Evolutionary conservation across 64 coral and sea anemone species (phyloP).

Genomic region (Actinia tenebrosa): DNA sequence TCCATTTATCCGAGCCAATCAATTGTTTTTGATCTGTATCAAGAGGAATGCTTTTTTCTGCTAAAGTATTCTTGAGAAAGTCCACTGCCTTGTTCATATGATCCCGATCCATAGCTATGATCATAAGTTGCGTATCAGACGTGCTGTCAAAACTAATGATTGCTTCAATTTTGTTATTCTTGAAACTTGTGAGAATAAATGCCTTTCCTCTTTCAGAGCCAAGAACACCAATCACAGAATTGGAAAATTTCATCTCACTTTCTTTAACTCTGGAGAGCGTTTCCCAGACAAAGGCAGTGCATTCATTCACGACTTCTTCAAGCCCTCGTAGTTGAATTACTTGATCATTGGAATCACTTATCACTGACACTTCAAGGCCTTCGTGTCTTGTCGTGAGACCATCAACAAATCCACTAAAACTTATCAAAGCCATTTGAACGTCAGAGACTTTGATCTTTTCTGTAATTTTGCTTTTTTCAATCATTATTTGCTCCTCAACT

Average conservation of each 20-base stretch:
- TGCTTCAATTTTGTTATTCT: not conserved
- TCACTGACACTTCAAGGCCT: not conserved
- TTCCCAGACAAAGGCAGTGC: not conserved
- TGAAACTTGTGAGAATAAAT: slow-evolving; percentile 4
- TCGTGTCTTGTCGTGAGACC: not conserved
- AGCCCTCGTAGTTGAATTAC: slow-evolving; percentile 21
- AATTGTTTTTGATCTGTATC: slow-evolving; percentile 29
- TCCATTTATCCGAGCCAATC: slow-evolving; percentile 27
- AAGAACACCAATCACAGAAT: not conserved
- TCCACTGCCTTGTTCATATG: slow-evolving; percentile 18
- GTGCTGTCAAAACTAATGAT: not conserved
- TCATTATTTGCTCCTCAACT: not conserved
- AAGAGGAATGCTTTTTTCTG: slow-evolving; percentile 37
- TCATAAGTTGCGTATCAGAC: slow-evolving; percentile 12
- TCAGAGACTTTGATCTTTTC: not conserved
- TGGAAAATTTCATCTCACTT: not conserved
- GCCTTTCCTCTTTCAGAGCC: not conserved
- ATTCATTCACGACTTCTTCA: not conserved
- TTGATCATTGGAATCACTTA: not conserved
- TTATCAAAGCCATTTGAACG: not conserved
- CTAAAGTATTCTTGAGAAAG: slow-evolving; percentile 7
- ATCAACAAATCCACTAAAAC: not conserved
- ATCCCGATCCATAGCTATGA: slow-evolving; percentile 31
- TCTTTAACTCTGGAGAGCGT: slow-evolving; percentile 24
- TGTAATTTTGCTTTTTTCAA: slow-evolving; percentile 11